Conservation (phyloP, 2,113 vertebrate species). For the Nothocercus julius region DNA sequence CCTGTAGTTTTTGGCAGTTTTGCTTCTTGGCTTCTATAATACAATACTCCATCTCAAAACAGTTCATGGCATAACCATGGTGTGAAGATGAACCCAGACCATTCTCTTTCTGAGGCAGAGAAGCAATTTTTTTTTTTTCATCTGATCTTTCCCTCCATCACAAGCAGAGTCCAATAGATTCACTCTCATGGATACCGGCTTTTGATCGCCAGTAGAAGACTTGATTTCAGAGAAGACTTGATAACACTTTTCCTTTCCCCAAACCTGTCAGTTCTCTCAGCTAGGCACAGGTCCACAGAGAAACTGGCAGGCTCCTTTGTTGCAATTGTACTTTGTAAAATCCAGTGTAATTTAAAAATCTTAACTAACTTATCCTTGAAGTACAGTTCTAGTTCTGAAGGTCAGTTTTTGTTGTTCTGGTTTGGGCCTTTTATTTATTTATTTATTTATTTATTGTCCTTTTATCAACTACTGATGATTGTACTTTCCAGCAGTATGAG, state of each 20-base stretch:
- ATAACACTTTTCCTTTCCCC: constrained; percentile 34
- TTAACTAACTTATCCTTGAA: neutral
- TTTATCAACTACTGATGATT: neutral
- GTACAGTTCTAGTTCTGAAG: neutral
- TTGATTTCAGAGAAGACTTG: constrained; percentile 68
- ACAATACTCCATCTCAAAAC: constrained; percentile 55
- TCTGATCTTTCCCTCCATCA: constrained; percentile 37
- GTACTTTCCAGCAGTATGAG: neutral
- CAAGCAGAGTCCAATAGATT: constrained; percentile 68
- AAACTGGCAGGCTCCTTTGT: neutral
- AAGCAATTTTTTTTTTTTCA: constrained; percentile 44
- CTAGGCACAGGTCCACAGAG: neutral
- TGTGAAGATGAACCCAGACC: constrained; percentile 27
- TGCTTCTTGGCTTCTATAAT: constrained; percentile 73
- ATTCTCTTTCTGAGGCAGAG: constrained; percentile 21
- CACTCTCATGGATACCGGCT: constrained; percentile 72
- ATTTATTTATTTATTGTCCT: neutral
- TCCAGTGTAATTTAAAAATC: neutral
- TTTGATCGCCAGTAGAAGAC: constrained; percentile 70
- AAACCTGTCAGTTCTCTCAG: constrained; percentile 2
- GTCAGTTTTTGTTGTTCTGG: neutral
- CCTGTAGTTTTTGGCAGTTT: constrained; percentile 77
- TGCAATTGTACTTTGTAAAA: constrained; percentile 28
- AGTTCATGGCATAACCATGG: constrained; percentile 25
- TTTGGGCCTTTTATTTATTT: too few species aligned